These are phyloP conservation scores for Scaptomyza montana DNA, from an alignment of 1,140 invertebrate genomes.

Conservation along the genomic window DNA sequence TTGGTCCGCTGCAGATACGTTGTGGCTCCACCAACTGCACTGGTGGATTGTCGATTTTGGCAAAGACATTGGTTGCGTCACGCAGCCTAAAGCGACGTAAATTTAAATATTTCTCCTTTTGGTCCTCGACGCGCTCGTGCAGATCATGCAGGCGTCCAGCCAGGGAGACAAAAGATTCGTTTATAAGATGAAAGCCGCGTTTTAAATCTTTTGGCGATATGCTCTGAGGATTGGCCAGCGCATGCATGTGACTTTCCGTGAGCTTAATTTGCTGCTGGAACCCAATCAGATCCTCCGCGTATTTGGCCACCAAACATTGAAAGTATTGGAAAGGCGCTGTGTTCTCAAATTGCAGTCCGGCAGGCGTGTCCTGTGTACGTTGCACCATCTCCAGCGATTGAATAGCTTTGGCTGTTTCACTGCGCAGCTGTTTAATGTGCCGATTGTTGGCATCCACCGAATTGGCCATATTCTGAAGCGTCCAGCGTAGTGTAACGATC, in stretches of 20 bases:
- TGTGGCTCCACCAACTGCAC: slow-evolving; percentile 53
- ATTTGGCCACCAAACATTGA: slow-evolving; percentile 88
- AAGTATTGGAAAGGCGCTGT: slow-evolving; percentile 90
- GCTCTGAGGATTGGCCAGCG: slow-evolving; percentile 87
- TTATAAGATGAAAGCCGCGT: slow-evolving; percentile 89
- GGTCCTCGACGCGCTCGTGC: slow-evolving; percentile 89
- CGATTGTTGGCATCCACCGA: slow-evolving; percentile 87
- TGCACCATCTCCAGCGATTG: slow-evolving; percentile 91
- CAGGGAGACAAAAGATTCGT: slow-evolving; percentile 93
- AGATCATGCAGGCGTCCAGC: slow-evolving; percentile 92
- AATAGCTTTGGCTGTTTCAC: slow-evolving; percentile 89
- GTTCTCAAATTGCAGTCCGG: slow-evolving; percentile 91
- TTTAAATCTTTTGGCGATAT: slow-evolving; percentile 88
- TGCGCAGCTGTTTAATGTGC: slow-evolving; percentile 89
- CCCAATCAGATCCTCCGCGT: slow-evolving; percentile 89
- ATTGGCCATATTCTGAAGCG: slow-evolving; percentile 85
- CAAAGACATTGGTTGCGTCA: slow-evolving; percentile 92
- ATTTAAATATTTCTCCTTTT: slow-evolving; percentile 93
- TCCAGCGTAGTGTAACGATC: slow-evolving; percentile 76
- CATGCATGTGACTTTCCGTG: slow-evolving; percentile 89
- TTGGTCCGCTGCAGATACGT: slow-evolving; percentile 85
- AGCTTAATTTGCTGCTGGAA: slow-evolving; percentile 90
- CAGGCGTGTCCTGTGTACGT: slow-evolving; percentile 90
- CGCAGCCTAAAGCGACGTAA: slow-evolving; percentile 91
- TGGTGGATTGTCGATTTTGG: slow-evolving; percentile 81